Base-by-base conservation (phyloP, 2,797 vertebrate genomes). In the Parambassis ranga region DNA sequence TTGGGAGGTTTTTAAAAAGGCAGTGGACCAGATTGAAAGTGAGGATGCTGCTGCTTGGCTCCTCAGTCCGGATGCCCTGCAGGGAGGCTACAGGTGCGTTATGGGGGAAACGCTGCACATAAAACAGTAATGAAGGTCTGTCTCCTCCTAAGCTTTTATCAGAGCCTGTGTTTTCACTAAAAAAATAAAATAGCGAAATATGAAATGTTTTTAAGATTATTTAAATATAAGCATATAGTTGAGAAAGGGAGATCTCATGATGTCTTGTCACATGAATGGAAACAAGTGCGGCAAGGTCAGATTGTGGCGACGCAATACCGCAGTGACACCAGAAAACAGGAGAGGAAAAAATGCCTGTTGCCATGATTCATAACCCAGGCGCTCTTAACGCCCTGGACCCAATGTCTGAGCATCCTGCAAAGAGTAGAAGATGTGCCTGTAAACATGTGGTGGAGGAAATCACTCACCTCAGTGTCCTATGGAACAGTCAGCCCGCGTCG, bases 391-490 rank as follows among this genome's bases (percentile, higher is more conserved):
- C n/a, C n/a, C n/a, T n/a, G n/a, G n/a, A n/a, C n/a, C n/a, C n/a
- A n/a, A n/a, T n/a, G n/a, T n/a, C n/a, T n/a, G n/a, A n/a, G n/a
- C n/a, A n/a, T 20, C 22, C 16, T 19, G 37, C 24, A 18, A n/a
- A n/a, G n/a, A n/a, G n/a, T n/a, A n/a, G n/a, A n/a, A n/a, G n/a
- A n/a, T n/a, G n/a, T n/a, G n/a, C n/a, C n/a, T n/a, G 5, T 15
- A 24, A 57, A 3, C 13, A n/a, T n/a, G 9, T 16, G 4, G 10
- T 13, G 18, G 47, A 13, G 3, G 19, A 33, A 36, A 27, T 9
- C 35, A 41, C 65, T 69, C 26, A 75, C 84, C 79, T 65, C 23
- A 19, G 38, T 38, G 39, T 66, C 33, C 56, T 10, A 53, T 28
- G 28, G 53, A 62, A 22, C 48, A 55, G 26, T 39, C n/a, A n/a